A percentile compares a stretch with the other conserved stretches of the same genome.
Evolutionary conservation across 2,888 invertebrate genomes (phyloP).

Genomic region (Electrophaes corylata): DNA sequence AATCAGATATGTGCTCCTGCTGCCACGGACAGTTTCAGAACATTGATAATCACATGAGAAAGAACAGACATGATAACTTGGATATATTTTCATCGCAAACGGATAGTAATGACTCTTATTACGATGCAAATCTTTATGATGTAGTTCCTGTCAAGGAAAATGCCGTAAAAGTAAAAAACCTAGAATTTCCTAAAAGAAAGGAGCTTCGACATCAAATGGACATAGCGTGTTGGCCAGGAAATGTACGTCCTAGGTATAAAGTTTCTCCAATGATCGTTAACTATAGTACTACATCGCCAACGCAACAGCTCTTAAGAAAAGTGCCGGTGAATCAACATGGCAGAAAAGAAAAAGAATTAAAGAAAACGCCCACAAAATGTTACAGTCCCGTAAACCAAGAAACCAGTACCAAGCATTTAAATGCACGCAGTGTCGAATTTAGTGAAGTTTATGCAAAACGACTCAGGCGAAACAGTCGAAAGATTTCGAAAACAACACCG

Average conservation of each 20-base stretch:
- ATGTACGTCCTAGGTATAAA: conserved; percentile 42
- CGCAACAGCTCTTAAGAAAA: conserved; percentile 26
- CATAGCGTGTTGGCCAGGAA: conserved; percentile 49
- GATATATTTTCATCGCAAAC: conserved; percentile 29
- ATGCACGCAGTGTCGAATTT: conserved; percentile 56
- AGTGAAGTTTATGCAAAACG: conserved; percentile 55
- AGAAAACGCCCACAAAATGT: conserved; percentile 28
- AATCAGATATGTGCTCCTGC: conserved; percentile 66
- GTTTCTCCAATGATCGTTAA: conserved; percentile 35
- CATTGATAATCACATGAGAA: conserved; percentile 54
- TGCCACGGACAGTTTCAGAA: conserved; percentile 62
- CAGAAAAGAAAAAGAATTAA: conserved; percentile 29
- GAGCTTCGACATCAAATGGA: conserved; percentile 39
- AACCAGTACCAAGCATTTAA: conserved; percentile 42
- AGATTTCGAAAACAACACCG: conserved; percentile 22
- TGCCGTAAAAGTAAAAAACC: conserved; percentile 44
- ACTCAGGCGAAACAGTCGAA: conserved; percentile 11
- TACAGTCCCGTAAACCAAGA: conserved; percentile 29
- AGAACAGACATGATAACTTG: conserved; percentile 30
- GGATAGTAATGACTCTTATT: conserved; percentile 49
- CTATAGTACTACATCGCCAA: conserved; percentile 37
- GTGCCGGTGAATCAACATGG: conserved; percentile 19
- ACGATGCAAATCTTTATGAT: conserved; percentile 69
- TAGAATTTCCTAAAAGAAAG: conserved; percentile 44
- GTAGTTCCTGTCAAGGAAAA: conserved; percentile 70